Percentiles rank a stretch among this genome's conserved stretches.
These are phyloP conservation scores for Limosa lapponica DNA, from an alignment of 2,797 vertebrate species.

Conservation along the genomic window DNA sequence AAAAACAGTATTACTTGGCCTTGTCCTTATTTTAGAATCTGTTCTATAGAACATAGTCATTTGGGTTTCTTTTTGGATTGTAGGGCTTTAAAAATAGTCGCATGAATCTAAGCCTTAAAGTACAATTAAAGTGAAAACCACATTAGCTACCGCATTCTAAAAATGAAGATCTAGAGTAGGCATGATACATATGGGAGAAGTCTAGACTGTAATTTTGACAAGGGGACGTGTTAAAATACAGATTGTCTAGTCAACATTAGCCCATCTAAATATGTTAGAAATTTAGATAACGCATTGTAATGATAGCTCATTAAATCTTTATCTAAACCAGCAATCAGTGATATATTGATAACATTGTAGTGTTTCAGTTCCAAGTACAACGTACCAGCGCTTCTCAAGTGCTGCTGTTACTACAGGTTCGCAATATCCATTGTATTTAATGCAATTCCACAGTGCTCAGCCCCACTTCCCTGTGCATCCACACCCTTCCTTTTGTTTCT, in stretches of 20 bases:
- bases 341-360: not conserved
- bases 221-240: not conserved
- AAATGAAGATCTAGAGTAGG: not conserved
- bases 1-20: not conserved
- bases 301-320: not conserved
- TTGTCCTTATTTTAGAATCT: not conserved
- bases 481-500: not conserved
- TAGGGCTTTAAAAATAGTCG: not conserved
- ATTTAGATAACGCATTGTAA: not conserved
- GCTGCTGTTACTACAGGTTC: not conserved
- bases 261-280: not conserved
- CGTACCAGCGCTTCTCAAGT: not conserved
- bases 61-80: not conserved
- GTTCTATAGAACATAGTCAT: not conserved
- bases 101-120: not conserved
- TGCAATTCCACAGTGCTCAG: not conserved
- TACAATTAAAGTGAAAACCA: slow-evolving; percentile 17
- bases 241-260: not conserved
- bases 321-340: not conserved
- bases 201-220: slow-evolving; percentile 13
- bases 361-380: not conserved
- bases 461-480: not conserved
- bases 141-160: not conserved
- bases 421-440: rapidly evolving
- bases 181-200: not conserved